A percentile compares a stretch with the other conserved stretches of the same genome.
phyloP scores from a whole-genome alignment of 1,140 invertebrate genomes.

The Aphelinus certus region DNA sequence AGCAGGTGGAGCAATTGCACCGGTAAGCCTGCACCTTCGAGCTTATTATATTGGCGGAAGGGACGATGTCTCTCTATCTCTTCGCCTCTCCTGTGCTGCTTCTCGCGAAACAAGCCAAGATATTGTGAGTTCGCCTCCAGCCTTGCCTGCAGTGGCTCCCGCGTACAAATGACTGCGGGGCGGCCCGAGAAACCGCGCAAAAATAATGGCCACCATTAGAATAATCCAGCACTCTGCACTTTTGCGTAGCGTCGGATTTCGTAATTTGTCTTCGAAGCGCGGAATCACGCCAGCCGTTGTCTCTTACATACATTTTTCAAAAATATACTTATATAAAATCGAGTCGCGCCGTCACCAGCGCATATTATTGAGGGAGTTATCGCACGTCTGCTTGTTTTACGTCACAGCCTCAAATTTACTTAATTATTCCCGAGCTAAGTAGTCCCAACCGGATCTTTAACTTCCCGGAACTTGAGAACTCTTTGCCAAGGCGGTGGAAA shows the following conservation, averaged over 20 bases:
- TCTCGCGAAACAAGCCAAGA: background rate
- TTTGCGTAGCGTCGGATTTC: background rate
- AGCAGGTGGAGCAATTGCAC: slow-evolving; percentile 22
- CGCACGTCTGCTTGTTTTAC: no score
- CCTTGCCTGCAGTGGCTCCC: no score
- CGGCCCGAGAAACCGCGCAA: background rate
- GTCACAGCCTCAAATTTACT: no score
- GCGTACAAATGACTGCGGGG: background rate
- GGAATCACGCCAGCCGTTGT: no score
- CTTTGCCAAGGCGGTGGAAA: no score
- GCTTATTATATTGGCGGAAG: slow-evolving; percentile 22
- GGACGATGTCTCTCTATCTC: background rate
- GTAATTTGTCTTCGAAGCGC: background rate
- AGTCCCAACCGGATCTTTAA: no score
- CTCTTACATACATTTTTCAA: no score
- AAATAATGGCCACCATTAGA: background rate
- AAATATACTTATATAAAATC: no score
- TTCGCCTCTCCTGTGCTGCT: background rate
- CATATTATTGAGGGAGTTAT: no score
- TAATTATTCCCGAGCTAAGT: no score
- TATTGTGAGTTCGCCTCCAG: background rate
- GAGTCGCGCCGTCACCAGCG: no score
- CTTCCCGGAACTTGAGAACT: no score
- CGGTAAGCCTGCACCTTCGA: background rate
- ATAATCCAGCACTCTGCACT: background rate